Evolutionary conservation across 1,140 invertebrate species (phyloP).

Genomic region (Zaprionus africanus): DNA sequence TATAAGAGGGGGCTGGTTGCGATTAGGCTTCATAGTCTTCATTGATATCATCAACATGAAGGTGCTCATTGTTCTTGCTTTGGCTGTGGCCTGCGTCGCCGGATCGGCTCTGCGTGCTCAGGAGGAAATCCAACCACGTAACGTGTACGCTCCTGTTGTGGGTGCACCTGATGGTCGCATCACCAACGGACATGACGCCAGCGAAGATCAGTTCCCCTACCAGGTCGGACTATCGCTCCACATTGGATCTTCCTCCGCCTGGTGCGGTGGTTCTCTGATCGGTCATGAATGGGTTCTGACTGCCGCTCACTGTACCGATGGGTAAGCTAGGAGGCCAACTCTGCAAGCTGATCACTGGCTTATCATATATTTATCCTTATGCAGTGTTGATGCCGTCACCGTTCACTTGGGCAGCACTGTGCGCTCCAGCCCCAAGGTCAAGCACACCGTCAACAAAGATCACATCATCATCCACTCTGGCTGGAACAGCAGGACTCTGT

Average conservation of each 20-base stretch:
- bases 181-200: slow-evolving; percentile 76
- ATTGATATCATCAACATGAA: slow-evolving; percentile 63
- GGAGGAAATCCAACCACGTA: slow-evolving; percentile 23
- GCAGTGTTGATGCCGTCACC: slow-evolving; percentile 60
- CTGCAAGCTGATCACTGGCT: neutral
- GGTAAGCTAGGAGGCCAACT: slow-evolving; percentile 32
- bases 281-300: slow-evolving; percentile 86
- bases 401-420: slow-evolving; percentile 62
- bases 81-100: slow-evolving; percentile 68
- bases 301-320: slow-evolving; percentile 86
- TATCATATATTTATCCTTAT: neutral
- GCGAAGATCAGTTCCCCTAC: slow-evolving; percentile 79
- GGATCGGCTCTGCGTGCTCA: slow-evolving; percentile 54
- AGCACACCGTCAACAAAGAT: slow-evolving; percentile 58
- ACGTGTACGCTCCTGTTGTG: slow-evolving; percentile 45
- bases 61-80: slow-evolving; percentile 69
- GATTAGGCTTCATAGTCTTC: slow-evolving; percentile 45
- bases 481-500: slow-evolving; percentile 84
- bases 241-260: slow-evolving; percentile 52
- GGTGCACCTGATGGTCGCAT: slow-evolving; percentile 70
- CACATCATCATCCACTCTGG: slow-evolving; percentile 83
- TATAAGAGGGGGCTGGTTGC: slow-evolving; percentile 37
- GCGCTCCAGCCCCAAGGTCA: slow-evolving; percentile 60
- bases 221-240: slow-evolving; percentile 80
- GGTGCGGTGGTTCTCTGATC: slow-evolving; percentile 86